Percentiles rank a stretch among this genome's conserved stretches.
Conservation (phyloP, 2,888 invertebrate species). For the Busseola fusca region DNA sequence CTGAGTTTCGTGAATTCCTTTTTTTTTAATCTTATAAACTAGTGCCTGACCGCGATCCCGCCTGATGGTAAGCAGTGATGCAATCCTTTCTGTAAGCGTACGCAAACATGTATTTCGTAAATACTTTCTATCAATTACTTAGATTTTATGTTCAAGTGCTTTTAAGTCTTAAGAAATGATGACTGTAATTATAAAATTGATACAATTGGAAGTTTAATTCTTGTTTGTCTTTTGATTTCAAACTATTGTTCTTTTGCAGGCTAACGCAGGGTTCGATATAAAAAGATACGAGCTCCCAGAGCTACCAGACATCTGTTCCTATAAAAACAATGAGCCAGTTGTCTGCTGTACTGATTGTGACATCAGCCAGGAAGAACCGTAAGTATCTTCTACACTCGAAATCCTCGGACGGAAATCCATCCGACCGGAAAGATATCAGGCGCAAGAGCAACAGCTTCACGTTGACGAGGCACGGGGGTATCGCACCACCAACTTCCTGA, state of each 20-base stretch:
- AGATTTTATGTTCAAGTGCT: background rate
- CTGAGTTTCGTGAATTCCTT: background rate
- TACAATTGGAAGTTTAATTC: no score
- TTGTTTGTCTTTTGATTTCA: background rate
- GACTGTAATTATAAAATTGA: background rate
- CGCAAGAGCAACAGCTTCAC: background rate
- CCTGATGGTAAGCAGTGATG: no score
- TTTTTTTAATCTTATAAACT: no score
- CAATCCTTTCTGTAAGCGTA: no score
- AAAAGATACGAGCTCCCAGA: background rate
- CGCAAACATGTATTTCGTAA: background rate
- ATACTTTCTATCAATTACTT: background rate
- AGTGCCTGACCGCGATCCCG: no score
- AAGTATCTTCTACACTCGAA: background rate
- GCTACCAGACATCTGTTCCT: constrained; percentile 37
- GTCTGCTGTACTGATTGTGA: constrained; percentile 15
- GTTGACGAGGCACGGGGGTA: no score
- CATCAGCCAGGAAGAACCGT: background rate
- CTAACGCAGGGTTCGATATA: constrained; percentile 29
- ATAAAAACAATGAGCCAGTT: no score
- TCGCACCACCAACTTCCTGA: background rate
- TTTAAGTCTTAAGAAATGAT: background rate
- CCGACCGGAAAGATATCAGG: background rate
- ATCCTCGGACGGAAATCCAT: background rate
- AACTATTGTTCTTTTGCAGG: constrained; percentile 10